Conservation (phyloP, 2,113 vertebrate species). For the Orycteropus afer region DNA sequence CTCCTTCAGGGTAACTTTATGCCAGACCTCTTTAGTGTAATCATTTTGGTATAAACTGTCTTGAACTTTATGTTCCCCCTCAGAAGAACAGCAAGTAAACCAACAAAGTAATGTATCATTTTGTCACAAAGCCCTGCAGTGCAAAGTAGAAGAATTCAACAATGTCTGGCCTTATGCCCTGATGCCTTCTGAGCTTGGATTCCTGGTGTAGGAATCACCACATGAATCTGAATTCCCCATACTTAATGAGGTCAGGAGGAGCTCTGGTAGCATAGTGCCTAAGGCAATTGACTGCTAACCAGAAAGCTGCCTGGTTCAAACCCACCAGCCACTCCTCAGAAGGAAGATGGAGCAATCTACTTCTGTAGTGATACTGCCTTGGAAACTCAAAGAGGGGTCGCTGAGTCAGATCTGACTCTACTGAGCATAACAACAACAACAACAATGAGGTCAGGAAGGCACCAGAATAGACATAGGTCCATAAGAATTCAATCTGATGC, state of each 20-base stretch:
- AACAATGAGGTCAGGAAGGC: neutral
- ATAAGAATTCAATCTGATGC: neutral
- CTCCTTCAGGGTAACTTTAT: neutral
- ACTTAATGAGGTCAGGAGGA: neutral
- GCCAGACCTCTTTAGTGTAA: neutral
- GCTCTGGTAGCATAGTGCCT: too few relatives aligned
- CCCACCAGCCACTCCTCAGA: too few relatives aligned
- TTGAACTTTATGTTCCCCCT: slow-evolving; percentile 17
- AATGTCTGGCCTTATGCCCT: neutral
- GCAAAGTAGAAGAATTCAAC: neutral
- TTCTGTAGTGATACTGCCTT: too few relatives aligned
- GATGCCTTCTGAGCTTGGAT: neutral
- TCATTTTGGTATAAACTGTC: slow-evolving; percentile 13
- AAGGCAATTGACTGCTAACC: too few relatives aligned
- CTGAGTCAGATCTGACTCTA: too few relatives aligned
- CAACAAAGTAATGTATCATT: neutral
- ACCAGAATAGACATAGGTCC: neutral
- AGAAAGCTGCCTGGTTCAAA: too few relatives aligned
- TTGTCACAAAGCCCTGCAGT: neutral
- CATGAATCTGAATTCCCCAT: neutral
- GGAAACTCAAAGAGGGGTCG: too few relatives aligned
- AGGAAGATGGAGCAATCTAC: too few relatives aligned
- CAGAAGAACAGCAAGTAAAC: slow-evolving; percentile 23
- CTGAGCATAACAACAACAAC: too few relatives aligned
- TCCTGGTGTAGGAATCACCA: neutral